Percentiles rank a stretch among this genome's conserved stretches.
phyloP scores from a whole-genome alignment of 2,113 vertebrate genomes.

The Grammomys surdaster region DNA sequence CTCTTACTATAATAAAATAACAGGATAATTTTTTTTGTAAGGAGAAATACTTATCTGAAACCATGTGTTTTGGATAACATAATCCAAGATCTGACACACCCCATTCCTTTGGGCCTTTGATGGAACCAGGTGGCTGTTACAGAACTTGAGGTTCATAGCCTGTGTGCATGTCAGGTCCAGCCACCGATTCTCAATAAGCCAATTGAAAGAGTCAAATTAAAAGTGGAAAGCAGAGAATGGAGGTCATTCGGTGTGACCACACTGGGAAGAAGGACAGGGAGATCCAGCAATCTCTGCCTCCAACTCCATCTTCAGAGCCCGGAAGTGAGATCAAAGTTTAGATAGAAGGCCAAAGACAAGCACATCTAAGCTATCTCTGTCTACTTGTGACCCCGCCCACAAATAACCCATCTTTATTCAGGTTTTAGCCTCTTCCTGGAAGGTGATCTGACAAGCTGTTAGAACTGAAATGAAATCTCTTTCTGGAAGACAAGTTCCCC shows the following conservation, averaged over 20 bases:
- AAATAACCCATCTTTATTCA: neutral
- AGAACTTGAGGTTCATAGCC: neutral
- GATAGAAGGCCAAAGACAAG: neutral
- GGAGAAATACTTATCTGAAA: neutral
- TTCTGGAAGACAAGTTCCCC: neutral
- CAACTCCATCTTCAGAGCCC: neutral
- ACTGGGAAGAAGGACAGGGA: neutral
- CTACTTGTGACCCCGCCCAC: neutral
- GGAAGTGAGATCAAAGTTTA: neutral
- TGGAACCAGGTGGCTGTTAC: neutral
- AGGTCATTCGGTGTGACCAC: neutral
- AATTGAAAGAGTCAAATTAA: neutral
- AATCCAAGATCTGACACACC: neutral
- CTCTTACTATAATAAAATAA: neutral
- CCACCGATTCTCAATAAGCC: neutral
- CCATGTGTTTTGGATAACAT: neutral
- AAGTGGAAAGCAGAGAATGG: neutral
- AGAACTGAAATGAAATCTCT: neutral
- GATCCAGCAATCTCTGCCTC: neutral
- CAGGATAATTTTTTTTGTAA: neutral
- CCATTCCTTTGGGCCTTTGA: neutral
- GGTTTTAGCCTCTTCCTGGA: neutral
- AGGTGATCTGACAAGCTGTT: neutral
- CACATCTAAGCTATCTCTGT: neutral
- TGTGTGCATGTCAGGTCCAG: neutral